Percentiles rank a stretch among this genome's conserved stretches.
Evolutionary conservation across 2,113 vertebrate genomes (phyloP).

Genomic region (Trematocara variabile): DNA sequence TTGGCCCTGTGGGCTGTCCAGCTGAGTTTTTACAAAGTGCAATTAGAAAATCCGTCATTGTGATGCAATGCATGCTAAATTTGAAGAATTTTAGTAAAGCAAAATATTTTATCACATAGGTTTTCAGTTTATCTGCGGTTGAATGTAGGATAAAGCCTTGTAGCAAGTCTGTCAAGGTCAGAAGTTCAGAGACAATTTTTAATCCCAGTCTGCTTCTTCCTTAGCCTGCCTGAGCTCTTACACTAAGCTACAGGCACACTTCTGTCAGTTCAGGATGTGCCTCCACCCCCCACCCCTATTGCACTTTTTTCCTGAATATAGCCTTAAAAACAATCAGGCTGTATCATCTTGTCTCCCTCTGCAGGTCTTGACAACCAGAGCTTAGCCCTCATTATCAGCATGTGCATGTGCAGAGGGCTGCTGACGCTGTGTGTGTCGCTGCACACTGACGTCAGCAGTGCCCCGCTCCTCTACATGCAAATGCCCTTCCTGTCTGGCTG

Average conservation of each 20-base stretch:
- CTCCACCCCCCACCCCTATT: background rate
- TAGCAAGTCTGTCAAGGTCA: background rate
- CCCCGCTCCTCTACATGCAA: slow-evolving; percentile 54
- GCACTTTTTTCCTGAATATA: background rate
- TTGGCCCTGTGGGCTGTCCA: background rate
- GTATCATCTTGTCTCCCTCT: slow-evolving; percentile 9
- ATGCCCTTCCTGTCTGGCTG: slow-evolving; percentile 34
- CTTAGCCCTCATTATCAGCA: slow-evolving; percentile 46
- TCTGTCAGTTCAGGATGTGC: background rate
- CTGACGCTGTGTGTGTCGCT: slow-evolving; percentile 61
- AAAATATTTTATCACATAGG: background rate
- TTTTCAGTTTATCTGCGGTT: background rate
- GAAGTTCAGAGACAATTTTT: slow-evolving; percentile 36
- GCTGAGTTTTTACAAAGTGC: background rate
- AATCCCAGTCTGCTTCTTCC: slow-evolving; percentile 7
- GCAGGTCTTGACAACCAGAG: slow-evolving; percentile 33
- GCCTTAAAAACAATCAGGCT: background rate
- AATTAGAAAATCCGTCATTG: background rate
- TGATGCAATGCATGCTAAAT: background rate
- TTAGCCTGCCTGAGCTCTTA: slow-evolving; percentile 1
- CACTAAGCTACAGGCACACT: background rate
- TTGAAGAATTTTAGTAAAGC: background rate
- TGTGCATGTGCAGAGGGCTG: slow-evolving; percentile 40
- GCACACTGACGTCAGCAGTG: slow-evolving; percentile 62
- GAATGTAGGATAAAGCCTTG: background rate